phyloP scores from a whole-genome alignment of 2,888 invertebrate genomes.

The Oegoconia quadripuncta region DNA sequence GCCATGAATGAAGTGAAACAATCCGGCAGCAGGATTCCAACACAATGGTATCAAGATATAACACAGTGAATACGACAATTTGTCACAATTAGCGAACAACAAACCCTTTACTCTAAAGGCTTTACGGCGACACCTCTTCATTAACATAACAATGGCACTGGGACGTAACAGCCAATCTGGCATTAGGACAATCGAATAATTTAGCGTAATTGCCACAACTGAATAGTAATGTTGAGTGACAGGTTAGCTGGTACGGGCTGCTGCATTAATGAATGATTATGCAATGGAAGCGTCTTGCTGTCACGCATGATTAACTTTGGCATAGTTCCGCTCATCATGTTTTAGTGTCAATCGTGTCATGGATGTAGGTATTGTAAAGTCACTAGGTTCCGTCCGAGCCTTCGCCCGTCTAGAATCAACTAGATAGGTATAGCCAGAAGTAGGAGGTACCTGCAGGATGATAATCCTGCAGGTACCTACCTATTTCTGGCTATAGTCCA shows the following conservation, averaged over 20 bases:
- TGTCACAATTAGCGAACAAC: slow-evolving; percentile 36
- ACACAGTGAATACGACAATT: slow-evolving; percentile 29
- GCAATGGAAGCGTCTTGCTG: no score
- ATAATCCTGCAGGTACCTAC: no score
- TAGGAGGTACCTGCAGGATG: no score
- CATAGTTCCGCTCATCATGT: no score
- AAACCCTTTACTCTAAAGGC: slow-evolving; percentile 13
- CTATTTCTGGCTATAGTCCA: no score
- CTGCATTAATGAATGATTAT: no score
- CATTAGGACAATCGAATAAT: slow-evolving; percentile 27
- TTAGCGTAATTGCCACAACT: background rate
- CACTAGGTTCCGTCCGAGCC: no score
- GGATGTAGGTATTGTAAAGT: no score
- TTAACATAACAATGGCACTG: slow-evolving; percentile 33
- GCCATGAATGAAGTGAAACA: slow-evolving; percentile 27
- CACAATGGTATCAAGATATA: slow-evolving; percentile 34
- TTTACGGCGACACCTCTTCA: slow-evolving; percentile 21
- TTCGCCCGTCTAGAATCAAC: no score
- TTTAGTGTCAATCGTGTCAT: no score
- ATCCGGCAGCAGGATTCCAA: slow-evolving; percentile 26
- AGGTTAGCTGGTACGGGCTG: background rate
- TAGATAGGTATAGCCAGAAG: no score
- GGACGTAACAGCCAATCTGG: slow-evolving; percentile 32
- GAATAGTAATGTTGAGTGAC: background rate
- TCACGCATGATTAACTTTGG: no score